These are phyloP conservation scores for Melanotaenia duboulayi DNA, from an alignment of 2,113 vertebrate genomes.

Conservation along the genomic window DNA sequence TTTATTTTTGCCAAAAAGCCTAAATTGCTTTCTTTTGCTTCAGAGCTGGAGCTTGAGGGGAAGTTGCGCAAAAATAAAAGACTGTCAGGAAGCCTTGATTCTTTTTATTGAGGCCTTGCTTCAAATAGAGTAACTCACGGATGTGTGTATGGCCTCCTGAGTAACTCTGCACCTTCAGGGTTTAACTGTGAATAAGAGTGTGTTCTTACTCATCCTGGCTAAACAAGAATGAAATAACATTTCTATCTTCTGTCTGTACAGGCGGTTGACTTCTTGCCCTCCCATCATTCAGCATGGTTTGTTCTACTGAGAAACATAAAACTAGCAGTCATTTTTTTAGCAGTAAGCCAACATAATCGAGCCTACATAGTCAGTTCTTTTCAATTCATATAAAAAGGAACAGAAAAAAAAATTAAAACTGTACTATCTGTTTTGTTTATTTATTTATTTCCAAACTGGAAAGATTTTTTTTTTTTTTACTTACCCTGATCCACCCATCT, in stretches of 20 bases:
- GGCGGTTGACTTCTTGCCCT: constrained; percentile 2
- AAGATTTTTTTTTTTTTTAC: not conserved
- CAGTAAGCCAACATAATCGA: not conserved
- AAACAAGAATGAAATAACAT: constrained; percentile 33
- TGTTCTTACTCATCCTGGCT: constrained; percentile 22
- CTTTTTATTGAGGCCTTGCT: not conserved
- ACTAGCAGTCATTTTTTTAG: not conserved
- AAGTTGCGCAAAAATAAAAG: not conserved
- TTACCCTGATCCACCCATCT: too few species aligned
- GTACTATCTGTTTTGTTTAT: not conserved
- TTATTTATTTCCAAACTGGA: constrained; percentile 1
- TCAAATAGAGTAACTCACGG: not conserved
- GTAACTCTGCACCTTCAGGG: constrained; percentile 10
- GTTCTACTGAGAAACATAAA: not conserved
- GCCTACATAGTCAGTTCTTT: not conserved
- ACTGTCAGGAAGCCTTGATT: not conserved
- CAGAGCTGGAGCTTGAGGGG: not conserved
- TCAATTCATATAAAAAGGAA: too few species aligned
- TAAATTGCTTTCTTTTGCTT: not conserved
- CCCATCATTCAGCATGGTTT: not conserved
- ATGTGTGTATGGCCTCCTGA: not conserved
- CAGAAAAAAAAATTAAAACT: not conserved
- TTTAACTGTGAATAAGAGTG: constrained; percentile 2
- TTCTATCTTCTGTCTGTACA: not conserved
- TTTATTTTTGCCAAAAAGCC: not conserved